Conservation (phyloP, 2,113 vertebrate species). For the Lepidothrix coronata region DNA sequence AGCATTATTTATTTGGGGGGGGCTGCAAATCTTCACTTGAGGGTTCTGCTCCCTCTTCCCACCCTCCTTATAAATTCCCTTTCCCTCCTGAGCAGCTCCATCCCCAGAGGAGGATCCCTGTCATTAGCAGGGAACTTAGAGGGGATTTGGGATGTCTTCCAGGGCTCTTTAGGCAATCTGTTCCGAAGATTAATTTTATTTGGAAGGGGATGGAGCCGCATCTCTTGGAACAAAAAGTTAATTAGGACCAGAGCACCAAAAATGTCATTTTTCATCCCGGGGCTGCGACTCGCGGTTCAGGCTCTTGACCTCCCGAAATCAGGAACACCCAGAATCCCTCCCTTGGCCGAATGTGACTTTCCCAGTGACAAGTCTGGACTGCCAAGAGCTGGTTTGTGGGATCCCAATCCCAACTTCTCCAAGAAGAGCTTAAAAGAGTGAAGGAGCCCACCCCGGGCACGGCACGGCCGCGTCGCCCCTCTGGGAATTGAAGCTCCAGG, state of each 20-base stretch:
- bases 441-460: neutral
- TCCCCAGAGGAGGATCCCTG: neutral
- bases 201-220: conserved; percentile 7
- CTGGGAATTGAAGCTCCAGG: neutral
- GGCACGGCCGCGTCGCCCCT: neutral
- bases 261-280: conserved; percentile 24
- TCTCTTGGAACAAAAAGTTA: conserved; percentile 41
- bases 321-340: neutral
- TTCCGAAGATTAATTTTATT: conserved; percentile 46
- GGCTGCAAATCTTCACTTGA: neutral
- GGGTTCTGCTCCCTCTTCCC: neutral
- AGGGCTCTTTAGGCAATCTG: neutral
- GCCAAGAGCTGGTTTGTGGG: neutral
- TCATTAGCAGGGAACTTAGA: neutral
- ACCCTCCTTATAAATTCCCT: neutral
- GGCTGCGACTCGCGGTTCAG: neutral
- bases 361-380: neutral
- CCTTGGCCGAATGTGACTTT: neutral
- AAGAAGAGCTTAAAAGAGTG: accelerated
- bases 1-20: neutral
- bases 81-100: conserved; percentile 17
- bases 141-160: conserved; percentile 1
- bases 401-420: neutral
- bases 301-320: conserved; percentile 18
- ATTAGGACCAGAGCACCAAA: conserved; percentile 58